These are phyloP conservation scores for Agriotes lineatus DNA, from an alignment of 2,888 invertebrate genomes.

Conservation along the genomic window DNA sequence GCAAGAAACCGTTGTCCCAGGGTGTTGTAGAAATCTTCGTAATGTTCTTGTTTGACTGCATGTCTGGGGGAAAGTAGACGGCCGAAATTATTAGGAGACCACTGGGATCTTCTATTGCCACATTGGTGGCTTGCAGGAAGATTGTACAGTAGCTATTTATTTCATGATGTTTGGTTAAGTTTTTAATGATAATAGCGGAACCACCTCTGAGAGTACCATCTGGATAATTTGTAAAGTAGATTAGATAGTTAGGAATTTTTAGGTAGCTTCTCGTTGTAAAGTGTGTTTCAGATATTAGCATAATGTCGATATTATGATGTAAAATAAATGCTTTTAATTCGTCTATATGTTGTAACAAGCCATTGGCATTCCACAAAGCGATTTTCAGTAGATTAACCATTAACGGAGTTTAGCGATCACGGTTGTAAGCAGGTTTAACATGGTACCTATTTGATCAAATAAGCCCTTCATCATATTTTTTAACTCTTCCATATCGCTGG, in stretches of 20 bases:
- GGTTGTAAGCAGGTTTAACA: slow-evolving; percentile 33
- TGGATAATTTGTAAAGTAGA: slow-evolving; percentile 35
- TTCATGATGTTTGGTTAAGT: too few relatives aligned
- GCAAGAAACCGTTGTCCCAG: too few relatives aligned
- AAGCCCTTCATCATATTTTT: slow-evolving; percentile 29
- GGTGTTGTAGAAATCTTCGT: slow-evolving; percentile 13
- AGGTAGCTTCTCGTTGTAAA: slow-evolving; percentile 38
- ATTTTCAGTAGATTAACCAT: slow-evolving; percentile 28
- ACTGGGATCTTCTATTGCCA: slow-evolving; percentile 24
- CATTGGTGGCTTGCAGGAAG: too few relatives aligned
- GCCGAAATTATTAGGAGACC: too few relatives aligned
- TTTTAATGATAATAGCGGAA: slow-evolving; percentile 33
- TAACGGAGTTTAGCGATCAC: slow-evolving; percentile 24
- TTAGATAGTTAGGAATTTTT: slow-evolving; percentile 32
- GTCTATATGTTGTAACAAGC: slow-evolving; percentile 29
- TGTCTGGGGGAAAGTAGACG: too few relatives aligned
- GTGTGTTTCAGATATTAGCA: slow-evolving; percentile 41
- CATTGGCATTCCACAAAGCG: slow-evolving; percentile 36
- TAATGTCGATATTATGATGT: slow-evolving; percentile 36
- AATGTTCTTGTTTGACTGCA: too few relatives aligned
- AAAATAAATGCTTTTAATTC: slow-evolving; percentile 37
- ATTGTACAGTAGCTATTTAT: too few relatives aligned
- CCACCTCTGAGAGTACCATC: slow-evolving; percentile 28
- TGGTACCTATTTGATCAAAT: too few relatives aligned
- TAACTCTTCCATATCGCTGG: too few relatives aligned